Base-by-base conservation (phyloP, 2,888 invertebrate genomes). In the Stegophylla sp. region DNA sequence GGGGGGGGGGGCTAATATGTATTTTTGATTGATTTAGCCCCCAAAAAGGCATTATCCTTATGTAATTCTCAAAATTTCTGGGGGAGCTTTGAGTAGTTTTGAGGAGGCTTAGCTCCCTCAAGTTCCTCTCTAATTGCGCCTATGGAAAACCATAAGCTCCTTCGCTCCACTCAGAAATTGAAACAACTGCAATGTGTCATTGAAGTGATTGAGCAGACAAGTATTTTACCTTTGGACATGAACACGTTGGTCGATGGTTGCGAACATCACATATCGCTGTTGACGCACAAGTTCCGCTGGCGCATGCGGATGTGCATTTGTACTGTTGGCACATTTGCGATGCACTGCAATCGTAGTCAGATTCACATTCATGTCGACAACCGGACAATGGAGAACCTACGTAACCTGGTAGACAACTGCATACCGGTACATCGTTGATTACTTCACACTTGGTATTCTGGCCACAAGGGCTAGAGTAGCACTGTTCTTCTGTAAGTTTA, bases 391-490 rank as follows among this genome's bases (percentile, higher is more conserved):
- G 93, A 83, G 93, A 92, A 64, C 94, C 94, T 87, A 88, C 87
- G 87, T 89, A 93, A 85, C 94, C 92, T 59, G 92, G 90, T 71
- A 92, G 87, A 84, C 95, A 95, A 72, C 91, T 91, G 85, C 95
- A 95, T 13, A 92, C 91, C 0, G 94, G 93, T 23, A 92, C 90
- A 84, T 90, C 90, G 86, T 92, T 92, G 63, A 91, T 88, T 13
- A 93, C 93, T 85, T 93, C 92, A 86, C 95, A 95, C 74, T 92
- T 91, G 0, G 94, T 94, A 87, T 95, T 94, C 59, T 86, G 85
- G 10, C 94, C 95, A 84, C 95, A 95, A 0, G 94, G 94, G 83
- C 91, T 93, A 17, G 93, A 94, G 85, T 92, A 92, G 86, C 94
- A 95, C 63, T 92, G 90, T 85, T 94, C 94, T 88, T 93, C 94